Evolutionary conservation across 2,888 invertebrate species (phyloP).

Genomic region (Eupelmus urozonus): DNA sequence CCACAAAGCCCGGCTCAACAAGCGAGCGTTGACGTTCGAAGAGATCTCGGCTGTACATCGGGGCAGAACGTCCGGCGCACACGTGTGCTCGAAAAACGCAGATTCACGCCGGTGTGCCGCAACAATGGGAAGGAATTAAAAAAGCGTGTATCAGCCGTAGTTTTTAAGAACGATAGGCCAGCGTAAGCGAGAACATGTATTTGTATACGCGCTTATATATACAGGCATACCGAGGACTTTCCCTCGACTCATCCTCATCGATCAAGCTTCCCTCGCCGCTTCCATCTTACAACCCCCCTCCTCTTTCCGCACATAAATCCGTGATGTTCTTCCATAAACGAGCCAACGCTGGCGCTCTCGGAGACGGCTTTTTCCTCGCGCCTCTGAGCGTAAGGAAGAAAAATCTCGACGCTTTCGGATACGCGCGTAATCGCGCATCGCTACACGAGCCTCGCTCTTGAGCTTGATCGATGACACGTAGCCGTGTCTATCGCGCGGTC

Average conservation of each 20-base stretch:
- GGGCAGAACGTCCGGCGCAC: not conserved
- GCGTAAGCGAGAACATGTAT: not conserved
- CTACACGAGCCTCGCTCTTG: not conserved
- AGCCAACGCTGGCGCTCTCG: not conserved
- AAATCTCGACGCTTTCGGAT: not conserved
- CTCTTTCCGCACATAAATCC: not conserved
- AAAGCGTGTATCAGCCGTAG: too few relatives aligned
- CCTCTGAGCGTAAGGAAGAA: not conserved
- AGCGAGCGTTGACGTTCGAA: conserved; percentile 1
- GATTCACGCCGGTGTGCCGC: not conserved
- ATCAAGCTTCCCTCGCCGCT: conserved; percentile 58
- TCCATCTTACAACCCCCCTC: not conserved
- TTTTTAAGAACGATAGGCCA: too few relatives aligned
- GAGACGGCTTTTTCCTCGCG: not conserved
- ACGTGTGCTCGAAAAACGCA: not conserved
- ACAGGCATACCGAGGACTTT: conserved; percentile 40
- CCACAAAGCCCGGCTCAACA: not conserved
- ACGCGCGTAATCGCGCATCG: not conserved
- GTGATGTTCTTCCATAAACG: not conserved
- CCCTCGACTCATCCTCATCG: conserved; percentile 58
- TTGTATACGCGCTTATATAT: not conserved
- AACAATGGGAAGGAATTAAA: not conserved
- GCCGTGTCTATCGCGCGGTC: not conserved
- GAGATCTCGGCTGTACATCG: not conserved
- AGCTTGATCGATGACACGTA: conserved; percentile 42